Evolutionary conservation across 2,888 invertebrate genomes (phyloP).

Genomic region (Cantharis rustica): DNA sequence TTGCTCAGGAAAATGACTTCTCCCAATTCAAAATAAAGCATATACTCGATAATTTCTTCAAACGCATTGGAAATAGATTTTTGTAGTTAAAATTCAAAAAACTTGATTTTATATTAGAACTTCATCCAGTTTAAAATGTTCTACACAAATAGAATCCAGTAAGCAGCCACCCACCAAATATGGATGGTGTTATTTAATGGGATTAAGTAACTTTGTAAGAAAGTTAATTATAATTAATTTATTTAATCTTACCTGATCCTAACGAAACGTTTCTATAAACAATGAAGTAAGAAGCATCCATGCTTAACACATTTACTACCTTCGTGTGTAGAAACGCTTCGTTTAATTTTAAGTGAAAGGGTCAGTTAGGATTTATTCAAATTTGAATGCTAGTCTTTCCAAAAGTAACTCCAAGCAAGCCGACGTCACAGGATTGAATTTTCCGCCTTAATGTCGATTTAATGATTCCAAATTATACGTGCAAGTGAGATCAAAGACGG

Average conservation of each 20-base stretch:
- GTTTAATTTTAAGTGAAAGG: slow-evolving; percentile 7
- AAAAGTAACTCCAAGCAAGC: background rate
- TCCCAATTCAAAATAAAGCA: background rate
- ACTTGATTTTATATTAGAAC: background rate
- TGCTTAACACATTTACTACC: slow-evolving; percentile 1
- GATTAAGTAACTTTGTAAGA: background rate
- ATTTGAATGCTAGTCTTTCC: background rate
- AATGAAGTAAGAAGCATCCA: slow-evolving; percentile 10
- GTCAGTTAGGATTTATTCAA: background rate
- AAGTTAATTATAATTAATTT: background rate
- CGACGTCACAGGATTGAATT: background rate
- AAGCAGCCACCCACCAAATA: background rate
- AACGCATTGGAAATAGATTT: background rate
- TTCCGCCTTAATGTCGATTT: background rate
- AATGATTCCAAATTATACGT: slow-evolving; percentile 6
- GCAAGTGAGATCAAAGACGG: background rate
- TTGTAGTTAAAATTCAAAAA: background rate
- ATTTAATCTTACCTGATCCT: background rate
- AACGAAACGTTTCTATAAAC: slow-evolving; percentile 1
- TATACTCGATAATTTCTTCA: background rate
- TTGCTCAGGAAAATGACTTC: background rate
- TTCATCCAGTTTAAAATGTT: background rate
- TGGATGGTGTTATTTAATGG: background rate
- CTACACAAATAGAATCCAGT: background rate
- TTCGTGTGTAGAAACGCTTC: slow-evolving; percentile 5